Percentiles rank a stretch among this genome's conserved stretches.
phyloP scores from a whole-genome alignment of 2,113 vertebrate species.

The Chunga burmeisteri region DNA sequence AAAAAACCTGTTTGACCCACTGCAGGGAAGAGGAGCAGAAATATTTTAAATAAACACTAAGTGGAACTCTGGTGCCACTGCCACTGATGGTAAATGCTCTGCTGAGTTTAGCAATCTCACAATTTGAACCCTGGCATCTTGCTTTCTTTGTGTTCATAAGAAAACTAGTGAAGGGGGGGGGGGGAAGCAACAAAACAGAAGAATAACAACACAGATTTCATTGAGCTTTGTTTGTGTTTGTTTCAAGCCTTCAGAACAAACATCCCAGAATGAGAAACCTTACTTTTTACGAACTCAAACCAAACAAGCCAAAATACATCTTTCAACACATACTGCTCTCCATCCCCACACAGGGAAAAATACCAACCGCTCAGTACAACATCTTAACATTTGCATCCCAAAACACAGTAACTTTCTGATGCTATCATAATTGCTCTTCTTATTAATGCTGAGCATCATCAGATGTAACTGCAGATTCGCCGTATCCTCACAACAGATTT shows the following conservation, averaged over 20 bases:
- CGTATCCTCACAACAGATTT: background rate
- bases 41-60: conserved; percentile 18
- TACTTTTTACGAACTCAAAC: conserved; percentile 64
- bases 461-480: background rate
- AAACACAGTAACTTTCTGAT: conserved; percentile 66
- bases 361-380: conserved; percentile 20
- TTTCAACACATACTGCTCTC: conserved; percentile 43
- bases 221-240: conserved; percentile 37
- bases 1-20: background rate
- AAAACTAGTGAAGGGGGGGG: background rate
- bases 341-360: conserved; percentile 27
- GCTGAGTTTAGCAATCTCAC: background rate
- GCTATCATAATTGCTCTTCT: background rate
- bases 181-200: background rate
- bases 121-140: background rate
- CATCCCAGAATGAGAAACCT: conserved; percentile 48
- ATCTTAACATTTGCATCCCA: conserved; percentile 66
- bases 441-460: conserved; percentile 24
- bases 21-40: background rate
- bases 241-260: conserved; percentile 55
- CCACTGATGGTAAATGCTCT: background rate
- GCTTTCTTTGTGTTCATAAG: background rate
- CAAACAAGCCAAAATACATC: conserved; percentile 61
- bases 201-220: conserved; percentile 25
- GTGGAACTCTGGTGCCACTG: background rate